Base-by-base conservation (phyloP, 2,113 vertebrate species). In the pig (Sus scrofa) region DNA sequence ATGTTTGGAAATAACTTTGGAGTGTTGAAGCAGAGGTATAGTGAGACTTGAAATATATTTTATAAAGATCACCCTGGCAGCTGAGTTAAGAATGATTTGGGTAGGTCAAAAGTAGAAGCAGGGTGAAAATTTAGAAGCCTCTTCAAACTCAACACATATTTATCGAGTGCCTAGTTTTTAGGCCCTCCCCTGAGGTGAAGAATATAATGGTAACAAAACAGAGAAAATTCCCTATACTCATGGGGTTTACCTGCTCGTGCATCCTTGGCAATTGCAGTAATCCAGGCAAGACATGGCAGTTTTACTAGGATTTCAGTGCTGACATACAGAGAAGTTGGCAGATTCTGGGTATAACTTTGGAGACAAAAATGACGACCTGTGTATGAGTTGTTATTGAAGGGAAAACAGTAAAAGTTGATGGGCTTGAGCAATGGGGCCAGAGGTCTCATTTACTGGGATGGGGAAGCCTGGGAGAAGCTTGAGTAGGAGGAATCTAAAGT, bases 141-240 rank as follows among this genome's bases (percentile, higher is more conserved):
- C 39, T 67, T 68, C 30, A 89, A 75, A 58, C 27, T 73, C 27
- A 27, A n/a, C 20, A 83, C 83, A 83, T 74, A 14, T 37, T 81
- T 62, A 37, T 3, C 27, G 2, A 34, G 1, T 75, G 4, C 1
- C 6, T 44, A 2, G 1, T 4, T 56, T 2, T 6, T 54, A n/a
- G 15, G 6, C 24, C 50, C 24, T 79, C 30, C 24, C 86, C 18
- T 86, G 75, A 37, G n/a, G 7, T 62, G 70, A 78, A 13, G 14
- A 86, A n/a, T 18, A 27, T 2, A 39, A 9, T 10, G 32, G 19
- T 54, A 78, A 78, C 2, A 34, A 82, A 18, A 79, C 1, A 50
- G 19, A 24, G 52, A 15, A 30, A 37, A 44, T 10, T 27, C 18
- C 19, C 14, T 27, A 3, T 1, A 37, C 27, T 70, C 4, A 30